Base-by-base conservation (phyloP, 2,113 vertebrate species). In the Hemibagrus wyckioides region DNA sequence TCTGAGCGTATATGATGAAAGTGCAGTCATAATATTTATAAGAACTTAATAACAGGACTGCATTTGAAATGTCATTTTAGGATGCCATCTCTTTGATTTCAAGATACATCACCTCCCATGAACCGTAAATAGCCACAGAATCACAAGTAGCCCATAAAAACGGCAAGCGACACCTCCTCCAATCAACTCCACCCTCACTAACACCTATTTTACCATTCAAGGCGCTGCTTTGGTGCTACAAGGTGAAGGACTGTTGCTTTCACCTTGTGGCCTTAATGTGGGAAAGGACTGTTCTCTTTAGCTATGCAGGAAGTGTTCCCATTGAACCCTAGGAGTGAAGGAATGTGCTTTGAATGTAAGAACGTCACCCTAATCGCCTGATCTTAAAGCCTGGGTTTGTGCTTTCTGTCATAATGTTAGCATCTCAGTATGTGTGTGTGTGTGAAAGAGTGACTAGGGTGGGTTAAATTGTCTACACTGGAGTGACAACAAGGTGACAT, bases 291-390 rank as follows among this genome's bases (percentile, higher is more conserved):
- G 61, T 86, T 83, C 87, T 86, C 25, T 90, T 84, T 76, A 84
- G 81, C 85, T 80, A 89, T 54, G 84, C 83, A 89, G 89, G 73
- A 89, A 90, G 83, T 73, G 76, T 57, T 90, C 59, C 48, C 61
- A 57, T 84, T 75, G 50, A 85, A 85, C 39, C 39, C 73, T 61
- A 21, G n/a, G 57, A 75, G 80, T 83, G 61, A 86, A 86, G 80
- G 84, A 86, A 90, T 90, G 83, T 84, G 67, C 9, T 71, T 59
- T 61, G 56, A 88, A 86, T 76, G 75, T 82, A 85, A 23, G 23
- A 88, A 48, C 33, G 63, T 63, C 52, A 77, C 52, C n/a, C 57
- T 83, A 69, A 65, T 59, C 82, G 57, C 56, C 50, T 77, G 77
- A 82, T 85, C 59, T 80, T 48, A 59, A 48, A 85, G 8, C 44